Evolutionary conservation across 64 coral and sea anemone genomes (phyloP).

Genomic region (Platygyra sinensis): DNA sequence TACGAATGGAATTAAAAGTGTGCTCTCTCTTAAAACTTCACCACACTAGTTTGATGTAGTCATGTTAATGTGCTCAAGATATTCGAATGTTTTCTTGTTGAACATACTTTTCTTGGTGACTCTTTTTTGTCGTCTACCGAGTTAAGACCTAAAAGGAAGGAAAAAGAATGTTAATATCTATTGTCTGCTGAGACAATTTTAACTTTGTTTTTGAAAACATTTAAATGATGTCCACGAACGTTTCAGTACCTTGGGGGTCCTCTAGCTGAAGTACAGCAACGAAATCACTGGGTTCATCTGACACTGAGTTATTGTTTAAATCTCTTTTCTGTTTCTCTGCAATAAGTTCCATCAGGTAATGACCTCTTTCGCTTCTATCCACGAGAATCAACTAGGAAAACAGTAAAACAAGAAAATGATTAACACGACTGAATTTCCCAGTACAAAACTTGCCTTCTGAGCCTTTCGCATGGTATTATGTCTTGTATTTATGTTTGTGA

Average conservation of each 20-base stretch:
- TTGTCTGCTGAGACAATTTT: neutral
- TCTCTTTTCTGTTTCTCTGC: constrained; percentile 70
- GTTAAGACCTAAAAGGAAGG: neutral
- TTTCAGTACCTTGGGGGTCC: constrained; percentile 59
- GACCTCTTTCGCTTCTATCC: constrained; percentile 82
- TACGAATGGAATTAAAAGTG: neutral
- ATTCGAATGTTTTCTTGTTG: neutral
- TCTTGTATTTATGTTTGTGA: too few relatives aligned
- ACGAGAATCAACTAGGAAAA: constrained; percentile 67
- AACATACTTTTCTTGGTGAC: constrained; percentile 64
- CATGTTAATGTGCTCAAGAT: neutral
- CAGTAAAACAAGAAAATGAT: neutral
- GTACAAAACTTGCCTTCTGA: too few relatives aligned
- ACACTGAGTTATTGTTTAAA: constrained; percentile 21
- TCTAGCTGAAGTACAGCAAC: constrained; percentile 75
- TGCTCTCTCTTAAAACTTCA: too few relatives aligned
- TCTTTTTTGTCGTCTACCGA: constrained; percentile 47
- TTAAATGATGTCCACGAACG: neutral
- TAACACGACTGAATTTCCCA: neutral
- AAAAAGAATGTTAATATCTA: neutral
- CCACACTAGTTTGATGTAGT: too few relatives aligned
- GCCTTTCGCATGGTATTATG: too few relatives aligned
- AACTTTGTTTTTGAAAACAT: neutral
- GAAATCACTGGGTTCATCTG: constrained; percentile 64
- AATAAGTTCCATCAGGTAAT: constrained; percentile 73